Evolutionary conservation across 2,113 vertebrate species (phyloP), one percentile per base, ranked within the genome.

Genomic region (Balaenoptera acutorostrata): DNA sequence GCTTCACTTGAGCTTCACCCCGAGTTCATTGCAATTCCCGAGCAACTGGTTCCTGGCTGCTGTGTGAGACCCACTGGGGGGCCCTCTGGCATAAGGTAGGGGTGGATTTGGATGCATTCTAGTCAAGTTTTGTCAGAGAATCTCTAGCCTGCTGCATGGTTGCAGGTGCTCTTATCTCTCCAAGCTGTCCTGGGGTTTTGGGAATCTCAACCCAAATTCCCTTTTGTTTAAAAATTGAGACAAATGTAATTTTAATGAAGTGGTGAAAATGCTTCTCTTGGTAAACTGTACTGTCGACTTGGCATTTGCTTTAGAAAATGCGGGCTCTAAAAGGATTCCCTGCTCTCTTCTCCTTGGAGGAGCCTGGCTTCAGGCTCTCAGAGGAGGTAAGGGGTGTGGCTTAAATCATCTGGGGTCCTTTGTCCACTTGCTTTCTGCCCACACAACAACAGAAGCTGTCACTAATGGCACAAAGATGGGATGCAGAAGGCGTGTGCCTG

Each of bases 321-420:
- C 57, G 83, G 81, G 10, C 21, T 93, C 55, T 39, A 4, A 9
- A 44, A 71, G 33, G 36, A 82, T 36, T 66, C 52, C 57, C 63
- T 25, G 20, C 18, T 72, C 75, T 75, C 55, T 31, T 29, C 27
- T 71, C 78, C 75, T n/a, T 0, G 10, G 52, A 88, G 77, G 52
- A 89, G 71, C 68, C 64, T 69, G 2, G 17, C 75, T 8, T 75
- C 0, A 4, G 71, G 83, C 46, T 90, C 74, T 21, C n/a, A 5
- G 64, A 29, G 92, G 44, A 87, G 33, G 21, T 83, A 17, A 94
- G 82, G 92, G 88, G 83, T 71, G 92, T 90, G 95, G 97, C 55
- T 93, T 86, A 41, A 17, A 36, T 39, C 77, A 3, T 72, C 68
- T 57, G 23, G 82, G 72, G 78, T 94, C 96, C 92, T 98, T 97